Base-by-base conservation (phyloP, 2,888 invertebrate species). In the Orthosia incerta region DNA sequence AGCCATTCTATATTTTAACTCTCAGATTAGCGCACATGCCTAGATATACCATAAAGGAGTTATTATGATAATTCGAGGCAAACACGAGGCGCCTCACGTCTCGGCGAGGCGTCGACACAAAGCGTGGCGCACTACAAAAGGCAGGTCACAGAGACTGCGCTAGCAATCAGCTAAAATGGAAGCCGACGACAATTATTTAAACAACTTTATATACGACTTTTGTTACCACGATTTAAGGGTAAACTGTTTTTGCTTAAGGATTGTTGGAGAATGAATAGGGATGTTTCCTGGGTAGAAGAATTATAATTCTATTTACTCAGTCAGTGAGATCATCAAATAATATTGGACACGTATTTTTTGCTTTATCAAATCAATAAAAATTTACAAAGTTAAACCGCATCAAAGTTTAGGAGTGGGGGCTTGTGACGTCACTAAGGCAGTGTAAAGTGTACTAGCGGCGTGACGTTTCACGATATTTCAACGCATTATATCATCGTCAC, bases 121-220 rank as follows among this genome's bases (percentile, higher is more conserved):
- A 87, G 83, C 72, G 78, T 65, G 73, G 74, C 70, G 65, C 75
- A 71, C 85, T 86, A 91, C 89, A 91, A 91, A 88, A 85, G 88
- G 80, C 85, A 83, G 90, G 89, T 88, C 87, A 84, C 88, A 85
- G 66, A 73, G 80, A 65, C 81, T 76, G 74, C 87, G 86, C 63
- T 90, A 85, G 90, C 92, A 93, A 93, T 93, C 93, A 92, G 89
- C 91, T 92, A 92, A 93, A 93, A 92, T 89, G 90, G 66, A 73
- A 72, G 60, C 72, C 66, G 81, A 75, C 83, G 77, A 84, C 84
- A 81, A 88, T 89, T 86, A 89, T 89, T 86, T 86, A 86, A 89
- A 89, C 87, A 84, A 87, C 87, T 87, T 88, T 89, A 86, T 84
- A 61, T 76, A 68, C 55, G 63, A 71, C 61, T 74, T 79, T 80